Evolutionary conservation across 2,888 invertebrate species (phyloP), one percentile per base, ranked within the genome.

Genomic region (Melipona beecheii): DNA sequence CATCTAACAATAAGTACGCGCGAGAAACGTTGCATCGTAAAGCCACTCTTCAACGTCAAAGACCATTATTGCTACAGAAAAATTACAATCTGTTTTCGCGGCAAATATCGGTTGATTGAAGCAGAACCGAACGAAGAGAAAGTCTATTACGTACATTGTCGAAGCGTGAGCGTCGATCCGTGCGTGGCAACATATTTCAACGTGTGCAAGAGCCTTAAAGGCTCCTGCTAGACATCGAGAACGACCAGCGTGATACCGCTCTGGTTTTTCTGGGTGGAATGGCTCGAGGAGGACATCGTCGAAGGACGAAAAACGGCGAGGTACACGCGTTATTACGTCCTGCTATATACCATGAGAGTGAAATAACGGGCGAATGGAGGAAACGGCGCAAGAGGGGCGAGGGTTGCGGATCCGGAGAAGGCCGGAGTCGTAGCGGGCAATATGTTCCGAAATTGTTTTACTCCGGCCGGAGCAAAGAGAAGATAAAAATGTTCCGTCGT

Each of bases 361-460:
- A 84, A 86, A 86, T 87, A 88, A 87, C 75, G 56, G 36, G 52
- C 4, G 27, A 17, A 19, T 43, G 50, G 24, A 24, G 19, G 21
- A 50, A 24, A 27, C 49, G 5, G 58, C 15, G 43, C 1, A 24
- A 21, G 65, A 24, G 65, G 60, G 21, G 65, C 21, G 60, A 50
- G 54, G 11, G 54, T 6, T 50, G 6, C 6, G 52, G 43, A 49
- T 36, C 65, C 21, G 60, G 60, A 49, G 76, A 68, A 72, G 83
- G 75, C 74, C 72, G 80, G 73, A 85, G 78, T 76, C 78, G 86
- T 86, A 86, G 87, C 88, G 90, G 87, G 91, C 92, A 92, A 92
- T 92, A 92, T 92, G 92, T 92, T 92, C 88, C 90, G 90, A 92
- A 92, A 92, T 92, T 92, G 92, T 92, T 92, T 92, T 91, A 92